Conservation (phyloP, 2,888 invertebrate species). For the Cheilosia vernalis region DNA sequence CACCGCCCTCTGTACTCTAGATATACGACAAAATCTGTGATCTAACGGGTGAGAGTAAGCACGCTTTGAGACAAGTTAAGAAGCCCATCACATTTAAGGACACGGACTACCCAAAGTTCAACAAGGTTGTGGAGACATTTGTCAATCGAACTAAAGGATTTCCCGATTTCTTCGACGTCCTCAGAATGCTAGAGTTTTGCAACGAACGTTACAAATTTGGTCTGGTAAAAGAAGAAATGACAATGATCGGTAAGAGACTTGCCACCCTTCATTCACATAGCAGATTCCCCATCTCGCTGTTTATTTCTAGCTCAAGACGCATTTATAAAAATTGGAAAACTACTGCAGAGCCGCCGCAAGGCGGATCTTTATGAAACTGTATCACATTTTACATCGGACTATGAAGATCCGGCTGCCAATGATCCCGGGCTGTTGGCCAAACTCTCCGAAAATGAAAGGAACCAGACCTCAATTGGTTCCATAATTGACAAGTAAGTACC, state of each 20-base stretch:
- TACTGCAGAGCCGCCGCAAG: constrained; percentile 87
- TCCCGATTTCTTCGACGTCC: constrained; percentile 85
- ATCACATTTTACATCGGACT: constrained; percentile 84
- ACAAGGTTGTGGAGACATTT: constrained; percentile 81
- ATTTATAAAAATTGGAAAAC: constrained; percentile 87
- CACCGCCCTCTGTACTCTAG: constrained; percentile 64
- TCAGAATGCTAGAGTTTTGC: constrained; percentile 82
- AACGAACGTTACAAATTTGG: constrained; percentile 80
- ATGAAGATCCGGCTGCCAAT: constrained; percentile 86
- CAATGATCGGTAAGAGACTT: constrained; percentile 80
- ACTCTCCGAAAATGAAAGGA: constrained; percentile 85
- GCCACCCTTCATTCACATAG: not conserved
- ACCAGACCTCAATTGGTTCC: constrained; percentile 84
- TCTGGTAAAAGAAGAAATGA: constrained; percentile 81
- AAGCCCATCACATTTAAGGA: constrained; percentile 82
- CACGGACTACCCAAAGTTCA: constrained; percentile 81
- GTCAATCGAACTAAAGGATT: constrained; percentile 82
- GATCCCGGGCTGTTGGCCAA: constrained; percentile 85
- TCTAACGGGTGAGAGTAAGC: constrained; percentile 84
- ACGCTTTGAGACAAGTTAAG: constrained; percentile 81
- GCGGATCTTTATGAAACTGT: constrained; percentile 87
- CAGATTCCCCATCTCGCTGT: not conserved
- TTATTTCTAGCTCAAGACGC: constrained; percentile 85
- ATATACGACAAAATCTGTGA: constrained; percentile 87
- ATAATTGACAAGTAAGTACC: constrained; percentile 85